Evolutionary conservation across 2,888 invertebrate genomes (phyloP), one percentile per base, ranked within the genome.

Genomic region (Pachydiplax longipennis): DNA sequence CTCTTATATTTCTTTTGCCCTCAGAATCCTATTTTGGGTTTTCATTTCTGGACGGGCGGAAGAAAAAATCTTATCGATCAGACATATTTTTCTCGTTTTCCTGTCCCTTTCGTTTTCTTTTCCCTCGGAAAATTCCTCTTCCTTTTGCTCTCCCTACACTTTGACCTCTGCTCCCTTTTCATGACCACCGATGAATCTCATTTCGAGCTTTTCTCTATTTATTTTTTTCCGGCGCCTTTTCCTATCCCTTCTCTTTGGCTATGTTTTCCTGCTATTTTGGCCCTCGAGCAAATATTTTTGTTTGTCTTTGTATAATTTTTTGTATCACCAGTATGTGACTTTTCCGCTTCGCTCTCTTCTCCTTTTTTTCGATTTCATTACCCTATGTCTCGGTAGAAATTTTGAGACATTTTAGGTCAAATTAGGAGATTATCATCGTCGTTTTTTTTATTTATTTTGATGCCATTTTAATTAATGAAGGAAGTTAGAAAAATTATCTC

Each of bases 21-120:
- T 40, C 37, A n/a, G 37, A 22, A n/a, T n/a, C 53, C 53, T 15
- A n/a, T 87, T 48, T n/a, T 37, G 87, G 58, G 58, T 83, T 58
- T 58, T 83, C 87, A 18, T 61, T 87, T 87, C 87, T 31, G 61
- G 61, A 61, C 37, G 61, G 65, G 83, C 58, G 83, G 35, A 58
- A 58, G 58, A 58, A 58, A 37, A 61, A 61, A 37, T 87, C 87
- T 12, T 37, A 87, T 87, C 87, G 87, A 87, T 87, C 65, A 61
- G 37, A n/a, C 61, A 87, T 83, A 83, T 87, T 87, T 87, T 37
- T 44, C 81, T 81, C 81, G 6, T 35, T 81, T 44, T 18, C 37
- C 81, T 37, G 35, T 35, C 37, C 40, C 61, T 61, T 61, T 87
- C 18, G 61, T 87, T 58, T 37, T 31, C 58, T 35, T 53, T 37